These are phyloP conservation scores for Pogona vitticeps DNA, from an alignment of 2,113 vertebrate species.

Conservation along the genomic window DNA sequence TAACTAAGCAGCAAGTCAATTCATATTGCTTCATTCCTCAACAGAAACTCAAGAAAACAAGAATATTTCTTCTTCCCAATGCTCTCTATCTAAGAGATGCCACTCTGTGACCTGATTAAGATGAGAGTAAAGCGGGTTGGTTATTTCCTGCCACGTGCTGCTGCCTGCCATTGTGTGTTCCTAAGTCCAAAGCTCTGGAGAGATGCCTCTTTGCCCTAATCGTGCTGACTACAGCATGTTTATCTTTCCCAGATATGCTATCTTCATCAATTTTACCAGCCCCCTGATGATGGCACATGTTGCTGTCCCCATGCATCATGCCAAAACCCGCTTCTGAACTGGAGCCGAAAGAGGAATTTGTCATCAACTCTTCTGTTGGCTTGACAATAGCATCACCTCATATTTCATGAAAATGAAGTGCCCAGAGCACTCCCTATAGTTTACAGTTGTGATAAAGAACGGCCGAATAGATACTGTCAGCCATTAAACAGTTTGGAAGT, in stretches of 20 bases:
- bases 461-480: slow-evolving; percentile 68
- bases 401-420: slow-evolving; percentile 97
- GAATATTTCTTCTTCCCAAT: slow-evolving; percentile 22
- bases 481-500: slow-evolving; percentile 72
- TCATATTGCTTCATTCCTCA: neutral
- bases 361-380: slow-evolving; percentile 82
- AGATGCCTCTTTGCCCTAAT: slow-evolving; percentile 70
- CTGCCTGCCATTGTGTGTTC: slow-evolving; percentile 47
- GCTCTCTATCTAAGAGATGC: slow-evolving; percentile 30
- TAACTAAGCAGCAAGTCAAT: neutral
- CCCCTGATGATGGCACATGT: slow-evolving; percentile 78
- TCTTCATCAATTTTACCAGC: slow-evolving; percentile 91
- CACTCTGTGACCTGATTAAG: slow-evolving; percentile 40
- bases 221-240: slow-evolving; percentile 83
- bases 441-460: slow-evolving; percentile 79
- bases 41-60: slow-evolving; percentile 24
- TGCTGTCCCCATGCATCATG: slow-evolving; percentile 89
- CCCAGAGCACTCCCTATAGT: slow-evolving; percentile 81
- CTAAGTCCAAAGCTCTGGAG: slow-evolving; percentile 69
- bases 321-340: slow-evolving; percentile 79
- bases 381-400: slow-evolving; percentile 87
- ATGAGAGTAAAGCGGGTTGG: slow-evolving; percentile 33
- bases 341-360: slow-evolving; percentile 84
- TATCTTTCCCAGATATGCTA: slow-evolving; percentile 81
- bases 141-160: slow-evolving; percentile 44